Evolutionary conservation across 1,140 invertebrate genomes (phyloP).

Genomic region (Archegozetes longisetosus): DNA sequence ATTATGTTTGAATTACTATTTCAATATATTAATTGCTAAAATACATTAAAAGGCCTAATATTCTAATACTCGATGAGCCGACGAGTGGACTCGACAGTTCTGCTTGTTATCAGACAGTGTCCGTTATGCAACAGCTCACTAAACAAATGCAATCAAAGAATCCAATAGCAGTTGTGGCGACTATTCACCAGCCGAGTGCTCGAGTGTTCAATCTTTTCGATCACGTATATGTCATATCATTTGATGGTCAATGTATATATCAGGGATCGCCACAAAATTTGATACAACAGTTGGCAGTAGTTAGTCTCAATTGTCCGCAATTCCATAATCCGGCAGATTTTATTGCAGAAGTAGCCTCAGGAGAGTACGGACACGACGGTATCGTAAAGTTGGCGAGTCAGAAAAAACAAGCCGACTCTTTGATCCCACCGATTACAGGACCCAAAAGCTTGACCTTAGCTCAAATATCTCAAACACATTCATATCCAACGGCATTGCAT

Average conservation of each 20-base stretch:
- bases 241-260: slow-evolving; percentile 14
- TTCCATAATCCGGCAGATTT: slow-evolving; percentile 18
- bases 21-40: no score
- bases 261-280: slow-evolving; percentile 6
- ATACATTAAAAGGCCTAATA: slow-evolving; percentile 15
- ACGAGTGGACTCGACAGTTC: slow-evolving; percentile 67
- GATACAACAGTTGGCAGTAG: not conserved
- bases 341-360: slow-evolving; percentile 17
- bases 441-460: not conserved
- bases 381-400: slow-evolving; percentile 2
- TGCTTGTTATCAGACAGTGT: slow-evolving; percentile 52
- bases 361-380: slow-evolving; percentile 12
- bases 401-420: not conserved
- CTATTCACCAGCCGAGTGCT: slow-evolving; percentile 73
- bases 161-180: slow-evolving; percentile 48
- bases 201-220: slow-evolving; percentile 65
- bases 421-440: not conserved
- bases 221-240: slow-evolving; percentile 33
- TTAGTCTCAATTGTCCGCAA: slow-evolving; percentile 12
- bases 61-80: slow-evolving; percentile 61
- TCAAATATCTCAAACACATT: not conserved
- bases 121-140: slow-evolving; percentile 35
- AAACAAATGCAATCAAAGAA: slow-evolving; percentile 30
- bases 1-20: no score
- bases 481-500: slow-evolving; percentile 11